Evolutionary conservation across 2,888 invertebrate species (phyloP), one percentile per base, ranked within the genome.

Genomic region (Brachylomia viminalis): DNA sequence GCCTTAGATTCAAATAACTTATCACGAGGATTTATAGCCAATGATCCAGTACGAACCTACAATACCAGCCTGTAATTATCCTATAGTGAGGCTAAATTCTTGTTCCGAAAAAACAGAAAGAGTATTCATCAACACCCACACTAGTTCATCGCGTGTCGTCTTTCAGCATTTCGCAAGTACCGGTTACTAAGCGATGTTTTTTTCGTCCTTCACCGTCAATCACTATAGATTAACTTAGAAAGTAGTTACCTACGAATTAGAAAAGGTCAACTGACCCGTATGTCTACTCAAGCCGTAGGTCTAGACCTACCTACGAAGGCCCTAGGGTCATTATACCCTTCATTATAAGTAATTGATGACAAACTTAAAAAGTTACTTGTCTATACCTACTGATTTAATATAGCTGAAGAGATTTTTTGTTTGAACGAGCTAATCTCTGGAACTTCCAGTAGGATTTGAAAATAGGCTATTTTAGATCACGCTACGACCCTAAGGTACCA

Each of bases 1-100:
- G 49, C 45, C 20, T 79, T n/a, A 59, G 45, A 79, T 71, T 52
- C 71, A 52, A 52, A 79, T 71, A 49, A 45, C 49, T 67, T 70
- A 45, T 27, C 27, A 38, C 27, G 27, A 5, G 49, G 38, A 77
- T 77, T 79, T 79, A 77, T 77, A 15, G 52, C 15, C 52, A 27
- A 45, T 59, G 33, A 45, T 45, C 71, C 17, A 15, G 30, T 72
- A n/a, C 30, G 17, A 30, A 45, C 52, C 15, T 30, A n/a, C 20
- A 45, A 20, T 52, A 54, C 20, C 13, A n/a, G 17, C 2, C 15
- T 10, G 15, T 66, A 33, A 33, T 49, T 33, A 65, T 45, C 8
- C 5, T 8, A 30, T 1, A 30, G 7, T 47, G 15, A 47, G 23
- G 1, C 20, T 4, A 20, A 30, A 47, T 45, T 1, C 20, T 65